Conservation (phyloP, 2,888 invertebrate species). For the Brenthis ino region DNA sequence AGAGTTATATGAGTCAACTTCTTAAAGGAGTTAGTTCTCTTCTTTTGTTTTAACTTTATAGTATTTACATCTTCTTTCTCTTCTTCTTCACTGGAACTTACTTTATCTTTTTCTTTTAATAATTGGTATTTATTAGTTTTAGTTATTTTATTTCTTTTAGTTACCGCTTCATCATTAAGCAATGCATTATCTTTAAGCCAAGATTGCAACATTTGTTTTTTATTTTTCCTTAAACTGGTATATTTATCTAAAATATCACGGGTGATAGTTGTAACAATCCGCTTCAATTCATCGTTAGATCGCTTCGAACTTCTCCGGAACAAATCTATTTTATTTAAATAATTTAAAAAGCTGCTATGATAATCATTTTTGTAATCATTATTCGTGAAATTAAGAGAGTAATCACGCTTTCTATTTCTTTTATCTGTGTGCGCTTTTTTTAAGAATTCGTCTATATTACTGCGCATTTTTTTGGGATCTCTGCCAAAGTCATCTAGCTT, state of each 20-base stretch:
- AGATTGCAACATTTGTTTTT: conserved; percentile 44
- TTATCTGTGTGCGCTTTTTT: conserved; percentile 38
- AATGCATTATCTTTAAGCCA: conserved; percentile 33
- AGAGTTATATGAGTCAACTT: conserved; percentile 28
- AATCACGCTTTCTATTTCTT: conserved; percentile 31
- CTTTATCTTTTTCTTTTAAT: not conserved
- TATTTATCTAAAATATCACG: conserved; percentile 55
- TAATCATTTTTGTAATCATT: conserved; percentile 49
- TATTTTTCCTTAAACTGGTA: conserved; percentile 45
- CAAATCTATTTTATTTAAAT: conserved; percentile 46
- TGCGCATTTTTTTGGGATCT: conserved; percentile 39
- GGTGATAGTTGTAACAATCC: conserved; percentile 47
- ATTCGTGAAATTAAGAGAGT: conserved; percentile 50
- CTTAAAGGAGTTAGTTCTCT: not conserved
- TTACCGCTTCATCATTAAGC: not conserved
- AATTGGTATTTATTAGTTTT: not conserved
- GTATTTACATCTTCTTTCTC: not conserved
- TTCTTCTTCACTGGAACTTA: not conserved
- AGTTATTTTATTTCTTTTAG: not conserved
- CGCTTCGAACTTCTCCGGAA: conserved; percentile 45
- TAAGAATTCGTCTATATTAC: conserved; percentile 39
- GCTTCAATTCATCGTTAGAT: conserved; percentile 41
- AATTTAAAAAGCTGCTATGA: conserved; percentile 40
- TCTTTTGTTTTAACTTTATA: not conserved
- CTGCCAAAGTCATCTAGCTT: conserved; percentile 45